These are phyloP conservation scores for Trematomus bernacchii DNA, from an alignment of 2,797 vertebrate species.

Conservation along the genomic window DNA sequence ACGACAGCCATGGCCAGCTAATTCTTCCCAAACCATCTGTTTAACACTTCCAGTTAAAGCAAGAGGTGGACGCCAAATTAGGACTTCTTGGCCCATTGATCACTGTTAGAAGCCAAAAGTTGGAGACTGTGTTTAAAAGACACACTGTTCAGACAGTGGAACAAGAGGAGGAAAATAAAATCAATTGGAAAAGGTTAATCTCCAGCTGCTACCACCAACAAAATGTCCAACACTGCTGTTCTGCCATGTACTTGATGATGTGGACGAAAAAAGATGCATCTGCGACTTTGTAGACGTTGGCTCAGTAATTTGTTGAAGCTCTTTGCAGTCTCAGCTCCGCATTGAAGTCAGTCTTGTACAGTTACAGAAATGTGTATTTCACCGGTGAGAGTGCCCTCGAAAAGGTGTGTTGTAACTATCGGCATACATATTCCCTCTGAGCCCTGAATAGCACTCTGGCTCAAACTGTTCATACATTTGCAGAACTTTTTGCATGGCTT, in stretches of 20 bases:
- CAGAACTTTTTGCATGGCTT: too few species aligned
- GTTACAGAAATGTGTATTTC: conserved; percentile 4
- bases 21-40: conserved; percentile 48
- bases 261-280: conserved; percentile 10
- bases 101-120: conserved; percentile 40
- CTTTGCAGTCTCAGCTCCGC: conserved; percentile 34
- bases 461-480: too few species aligned
- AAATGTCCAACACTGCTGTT: conserved; percentile 37
- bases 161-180: conserved; percentile 48
- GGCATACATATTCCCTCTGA: too few species aligned
- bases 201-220: conserved; percentile 33
- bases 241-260: conserved; percentile 16
- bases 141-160: conserved; percentile 44
- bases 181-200: conserved; percentile 60
- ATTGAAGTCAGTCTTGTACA: conserved; percentile 20
- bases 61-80: conserved; percentile 31
- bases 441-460: too few species aligned
- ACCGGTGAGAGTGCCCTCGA: too few species aligned
- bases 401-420: too few species aligned
- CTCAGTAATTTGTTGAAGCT: conserved; percentile 17
- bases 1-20: conserved; percentile 16
- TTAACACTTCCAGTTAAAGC: conserved; percentile 57
- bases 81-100: conserved; percentile 58
- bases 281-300: conserved; percentile 16
- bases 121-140: conserved; percentile 40